phyloP scores from a whole-genome alignment of 2,113 vertebrate species.

The Solea solea region DNA sequence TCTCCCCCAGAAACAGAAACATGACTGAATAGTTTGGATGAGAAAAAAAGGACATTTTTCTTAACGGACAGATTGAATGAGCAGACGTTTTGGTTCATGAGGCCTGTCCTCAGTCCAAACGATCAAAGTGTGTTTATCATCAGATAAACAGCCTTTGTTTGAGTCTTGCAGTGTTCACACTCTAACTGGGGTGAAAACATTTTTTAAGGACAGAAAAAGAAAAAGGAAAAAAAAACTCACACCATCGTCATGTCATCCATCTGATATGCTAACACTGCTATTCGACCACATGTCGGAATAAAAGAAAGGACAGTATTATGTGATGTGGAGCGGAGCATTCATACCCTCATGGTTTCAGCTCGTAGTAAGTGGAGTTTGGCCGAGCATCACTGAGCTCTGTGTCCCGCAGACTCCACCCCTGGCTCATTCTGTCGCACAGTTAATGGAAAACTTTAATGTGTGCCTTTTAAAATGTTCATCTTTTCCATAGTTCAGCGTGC shows the following conservation, averaged over 20 bases:
- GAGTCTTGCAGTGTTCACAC: constrained; percentile 7
- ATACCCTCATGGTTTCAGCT: constrained; percentile 11
- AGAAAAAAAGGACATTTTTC: not conserved
- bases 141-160: constrained; percentile 18
- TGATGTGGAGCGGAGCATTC: constrained; percentile 18
- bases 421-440: not conserved
- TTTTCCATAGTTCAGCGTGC: constrained; percentile 4
- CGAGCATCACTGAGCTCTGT: constrained; percentile 6
- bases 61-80: constrained; percentile 15
- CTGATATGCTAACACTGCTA: constrained; percentile 17
- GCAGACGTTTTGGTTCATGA: not conserved
- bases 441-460: constrained; percentile 13
- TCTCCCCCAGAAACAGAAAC: constrained; percentile 15
- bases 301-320: constrained; percentile 27
- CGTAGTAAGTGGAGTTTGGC: constrained; percentile 11
- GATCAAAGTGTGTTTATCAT: constrained; percentile 36
- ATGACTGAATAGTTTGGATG: constrained; percentile 12
- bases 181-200: not conserved
- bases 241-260: constrained; percentile 23
- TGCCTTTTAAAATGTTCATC: not conserved
- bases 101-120: constrained; percentile 9
- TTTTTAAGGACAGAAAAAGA: constrained; percentile 12
- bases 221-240: too few species aligned
- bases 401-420: not conserved
- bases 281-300: constrained; percentile 31